Evolutionary conservation across 2,113 vertebrate genomes (phyloP), one percentile per base, ranked within the genome.

Genomic region (Eulemur macaco): DNA sequence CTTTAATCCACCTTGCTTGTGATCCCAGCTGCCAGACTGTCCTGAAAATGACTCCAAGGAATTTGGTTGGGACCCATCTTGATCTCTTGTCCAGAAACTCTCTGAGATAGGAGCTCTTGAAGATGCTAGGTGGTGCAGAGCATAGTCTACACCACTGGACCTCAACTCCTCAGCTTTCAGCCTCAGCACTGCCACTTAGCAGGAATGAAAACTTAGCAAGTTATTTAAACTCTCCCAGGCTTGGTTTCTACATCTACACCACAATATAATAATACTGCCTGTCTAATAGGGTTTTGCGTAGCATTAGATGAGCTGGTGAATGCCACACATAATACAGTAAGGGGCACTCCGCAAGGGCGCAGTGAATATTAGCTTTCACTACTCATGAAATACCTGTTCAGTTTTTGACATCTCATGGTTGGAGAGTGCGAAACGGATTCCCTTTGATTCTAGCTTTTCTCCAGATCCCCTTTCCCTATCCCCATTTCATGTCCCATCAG

Each of bases 81-180:
- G 20, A 56, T 3, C 56, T 45, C 34, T 78, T 71, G 6, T 47
- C 47, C 18, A 23, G 21, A 84, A n/a, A 82, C 50, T 71, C 17
- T 93, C 27, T 91, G 47, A 31, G 54, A 8, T 78, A 4, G 14
- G 54, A 84, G 8, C 29, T 58, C 20, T 25, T n/a, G 52, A 8
- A 8, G 8, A 42, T 58, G 8, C 17, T 3, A 6, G 11, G 4
- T 23, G 3, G 4, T 37, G 2, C 2, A 11, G n/a, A 60, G 21
- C 31, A 2, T 2, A 15, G 69, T 29, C 20, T 25, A 37, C 15
- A 5, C 17, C 7, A 52, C 9, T 17, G 23, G 42, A 50, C 20
- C 6, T 45, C 25, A 3, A 23, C 27, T 37, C 39, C 69, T 56
- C 18, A 42, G 21, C 52, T 69, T 86, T 15, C 2, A 37, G 9